phyloP scores from a whole-genome alignment of 2,113 vertebrate species.

The Tautogolabrus adspersus region DNA sequence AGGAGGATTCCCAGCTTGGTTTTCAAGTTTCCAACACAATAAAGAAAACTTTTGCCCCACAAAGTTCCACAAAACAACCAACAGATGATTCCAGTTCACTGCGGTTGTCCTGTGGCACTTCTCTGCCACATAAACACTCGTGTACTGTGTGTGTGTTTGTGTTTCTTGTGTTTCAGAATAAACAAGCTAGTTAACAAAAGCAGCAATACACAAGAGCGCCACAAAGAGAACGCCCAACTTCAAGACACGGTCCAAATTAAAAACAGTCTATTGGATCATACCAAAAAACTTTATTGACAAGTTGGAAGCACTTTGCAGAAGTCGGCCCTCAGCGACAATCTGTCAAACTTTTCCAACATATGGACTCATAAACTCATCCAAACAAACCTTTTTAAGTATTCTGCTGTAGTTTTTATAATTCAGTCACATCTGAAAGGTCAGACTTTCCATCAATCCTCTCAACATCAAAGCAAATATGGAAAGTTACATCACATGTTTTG shows the following conservation, averaged over 20 bases:
- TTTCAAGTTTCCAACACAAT: neutral
- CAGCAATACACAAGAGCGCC: neutral
- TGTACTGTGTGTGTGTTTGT: neutral
- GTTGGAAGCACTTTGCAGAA: neutral
- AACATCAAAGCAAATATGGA: conserved; percentile 40
- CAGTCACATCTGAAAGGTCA: neutral
- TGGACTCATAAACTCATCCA: neutral
- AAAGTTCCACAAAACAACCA: neutral
- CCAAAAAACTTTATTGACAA: too few relatives aligned
- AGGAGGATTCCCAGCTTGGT: neutral
- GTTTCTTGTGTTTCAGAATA: neutral
- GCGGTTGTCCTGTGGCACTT: neutral
- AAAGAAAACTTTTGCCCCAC: neutral
- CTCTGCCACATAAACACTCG: neutral
- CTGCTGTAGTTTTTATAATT: neutral
- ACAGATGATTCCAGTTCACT: neutral
- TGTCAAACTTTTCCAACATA: neutral
- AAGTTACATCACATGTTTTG: conserved; percentile 46
- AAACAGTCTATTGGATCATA: neutral
- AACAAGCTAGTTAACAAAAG: neutral
- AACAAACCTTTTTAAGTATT: neutral
- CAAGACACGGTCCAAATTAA: neutral
- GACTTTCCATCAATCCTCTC: neutral
- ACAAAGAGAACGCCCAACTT: neutral
- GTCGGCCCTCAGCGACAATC: neutral